Evolutionary conservation across 92 coral and sea anemone genomes (phyloP), one percentile per base, ranked within the genome.

Genomic region (Virgularia gustaviana): DNA sequence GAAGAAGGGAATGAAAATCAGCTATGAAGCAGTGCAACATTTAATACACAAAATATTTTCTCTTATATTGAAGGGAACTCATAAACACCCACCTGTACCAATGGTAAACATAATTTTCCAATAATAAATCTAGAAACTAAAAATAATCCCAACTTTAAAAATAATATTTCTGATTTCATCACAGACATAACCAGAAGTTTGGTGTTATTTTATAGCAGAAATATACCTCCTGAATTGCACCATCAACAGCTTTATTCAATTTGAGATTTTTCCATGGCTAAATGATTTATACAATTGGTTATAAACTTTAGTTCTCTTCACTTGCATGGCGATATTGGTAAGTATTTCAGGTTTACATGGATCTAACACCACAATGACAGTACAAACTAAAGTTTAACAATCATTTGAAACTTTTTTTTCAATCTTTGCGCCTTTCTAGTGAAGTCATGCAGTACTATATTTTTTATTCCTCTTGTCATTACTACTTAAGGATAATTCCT

Each of bases 181-280:
- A n/a, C n/a, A n/a, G 20, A 39, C 70, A 2, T 7, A 1, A 19
- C 2, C 49, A 19, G 9, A 1, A 12, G 22, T 30, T 0, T 13
- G 16, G 15, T 53, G 13, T 36, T 6, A 67, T n/a, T n/a, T n/a
- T 19, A 41, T 6, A 24, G 31, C 11, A 34, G 13, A 24, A 10
- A 45, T 78, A 43, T 24, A 92, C 98, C 85, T 92, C 94, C 41
- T 92, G 91, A 49, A 92, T 57, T 12, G 98, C 98, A 10, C 63
- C 54, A 65, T 92, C 98, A 37, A 89, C 92, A 49, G 96, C 85
- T 64, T 92, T 85, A 42, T 91, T 91, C 37, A 83, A 57, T 11
- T 55, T 66, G 24, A 92, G 78, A 54, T 85, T 88, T 39, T 79
- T 88, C 98, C 98, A 89, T 29, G 98, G 98, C 86, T 92, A 76